Evolutionary conservation across 2,888 invertebrate species (phyloP), one percentile per base, ranked within the genome.

Genomic region (Agrenia bidenticulata): DNA sequence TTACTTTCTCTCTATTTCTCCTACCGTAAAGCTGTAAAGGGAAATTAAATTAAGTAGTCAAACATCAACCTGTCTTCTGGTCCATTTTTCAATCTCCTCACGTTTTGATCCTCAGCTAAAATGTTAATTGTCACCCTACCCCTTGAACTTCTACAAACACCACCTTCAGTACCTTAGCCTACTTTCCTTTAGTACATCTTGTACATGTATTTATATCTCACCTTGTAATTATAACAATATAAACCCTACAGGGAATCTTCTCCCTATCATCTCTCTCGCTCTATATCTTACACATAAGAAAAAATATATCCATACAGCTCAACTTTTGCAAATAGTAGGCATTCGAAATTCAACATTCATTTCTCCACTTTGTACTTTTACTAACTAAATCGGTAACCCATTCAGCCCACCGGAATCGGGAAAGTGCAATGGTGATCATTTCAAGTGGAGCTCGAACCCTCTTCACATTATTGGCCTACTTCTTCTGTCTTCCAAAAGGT

Each of bases 401-500:
- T 27, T 39, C 41, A 26, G 26, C 32, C 27, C 17, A 41, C 57
- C 57, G 57, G 57, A 64, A 67, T 67, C 69, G 69, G 74, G 64
- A 69, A 67, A 73, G 74, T 73, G 75, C 75, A 71, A 75, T 75
- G 75, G 72, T 73, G 70, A 75, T 67, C 62, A 61, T 75, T 72
- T 67, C 70, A 64, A 72, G 64, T 67, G 64, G 64, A 63, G 61
- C 67, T 64, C 61, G 57, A 51, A 73, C 73, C 73, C 70, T 76
- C 68, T 68, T 74, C 67, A 73, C 73, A 66, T 70, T 76, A 64
- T 71, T 76, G 75, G 75, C 75, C 74, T 76, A 76, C 70, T 76
- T 74, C 74, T 74, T 74, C 65, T 74, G 74, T 74, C 74, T 76
- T 76, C 75, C 75, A 74, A 74, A 68, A 74, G 73, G 75, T 74